Percentiles rank a stretch among this genome's conserved stretches.
These are phyloP conservation scores for Drosophila pectinifera DNA, from an alignment of 1,140 invertebrate species.

Conservation along the genomic window DNA sequence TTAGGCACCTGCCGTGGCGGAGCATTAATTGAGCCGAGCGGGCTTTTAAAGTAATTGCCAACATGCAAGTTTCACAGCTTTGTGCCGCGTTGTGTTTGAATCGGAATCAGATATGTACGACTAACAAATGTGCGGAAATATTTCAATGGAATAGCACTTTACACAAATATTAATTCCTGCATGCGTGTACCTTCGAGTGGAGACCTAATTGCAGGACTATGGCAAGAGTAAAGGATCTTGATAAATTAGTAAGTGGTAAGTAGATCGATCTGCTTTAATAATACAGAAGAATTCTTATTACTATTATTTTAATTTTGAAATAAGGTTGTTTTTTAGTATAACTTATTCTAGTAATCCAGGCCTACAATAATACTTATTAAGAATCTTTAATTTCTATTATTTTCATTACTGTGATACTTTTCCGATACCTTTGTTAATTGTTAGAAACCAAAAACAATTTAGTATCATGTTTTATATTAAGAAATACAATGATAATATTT, in stretches of 20 bases:
- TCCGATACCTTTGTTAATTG: no score
- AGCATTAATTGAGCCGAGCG: slow-evolving; percentile 58
- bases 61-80: slow-evolving; percentile 29
- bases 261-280: no score
- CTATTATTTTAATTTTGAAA: no score
- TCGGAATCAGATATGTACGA: slow-evolving; percentile 35
- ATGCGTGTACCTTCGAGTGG: background rate
- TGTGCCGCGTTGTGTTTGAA: slow-evolving; percentile 14
- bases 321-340: no score
- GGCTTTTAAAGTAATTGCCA: slow-evolving; percentile 77
- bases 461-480: background rate
- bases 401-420: no score
- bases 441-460: no score
- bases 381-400: no score
- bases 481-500: background rate
- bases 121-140: slow-evolving; percentile 29
- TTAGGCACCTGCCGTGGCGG: slow-evolving; percentile 33
- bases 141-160: slow-evolving; percentile 27
- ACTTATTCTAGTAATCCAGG: no score
- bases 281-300: no score
- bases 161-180: slow-evolving; percentile 13
- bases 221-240: background rate
- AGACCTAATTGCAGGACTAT: background rate
- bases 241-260: no score
- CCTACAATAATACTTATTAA: no score